Conservation (phyloP, 2,797 vertebrate species). For the Rhinogobio ventralis region DNA sequence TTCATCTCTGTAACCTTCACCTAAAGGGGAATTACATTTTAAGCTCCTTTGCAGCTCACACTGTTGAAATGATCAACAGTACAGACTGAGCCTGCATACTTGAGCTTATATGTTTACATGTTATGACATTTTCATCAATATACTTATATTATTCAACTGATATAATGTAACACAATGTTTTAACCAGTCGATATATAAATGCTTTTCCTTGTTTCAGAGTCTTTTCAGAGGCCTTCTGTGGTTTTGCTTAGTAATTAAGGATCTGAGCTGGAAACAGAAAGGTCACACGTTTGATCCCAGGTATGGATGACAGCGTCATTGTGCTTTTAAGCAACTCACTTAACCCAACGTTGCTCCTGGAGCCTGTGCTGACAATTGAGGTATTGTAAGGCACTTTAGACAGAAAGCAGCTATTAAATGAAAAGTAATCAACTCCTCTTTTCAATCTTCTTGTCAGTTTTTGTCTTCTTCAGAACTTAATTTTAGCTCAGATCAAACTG, state of each 20-base stretch:
- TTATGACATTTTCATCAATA: not conserved
- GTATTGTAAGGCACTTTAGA: slow-evolving; percentile 42
- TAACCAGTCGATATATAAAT: slow-evolving; percentile 1
- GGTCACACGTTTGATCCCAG: slow-evolving; percentile 34
- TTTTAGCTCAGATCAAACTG: slow-evolving; percentile 14
- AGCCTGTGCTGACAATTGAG: slow-evolving; percentile 34
- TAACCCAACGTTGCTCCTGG: slow-evolving; percentile 18
- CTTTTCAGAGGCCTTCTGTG: slow-evolving; percentile 10
- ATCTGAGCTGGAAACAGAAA: slow-evolving; percentile 31
- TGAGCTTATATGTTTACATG: not conserved
- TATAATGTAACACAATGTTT: not conserved
- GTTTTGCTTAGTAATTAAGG: slow-evolving; percentile 27
- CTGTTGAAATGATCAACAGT: slow-evolving; percentile 6
- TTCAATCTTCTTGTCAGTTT: slow-evolving; percentile 41
- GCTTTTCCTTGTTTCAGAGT: slow-evolving; percentile 14
- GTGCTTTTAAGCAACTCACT: slow-evolving; percentile 28
- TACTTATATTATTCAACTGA: not conserved
- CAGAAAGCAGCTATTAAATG: slow-evolving; percentile 36
- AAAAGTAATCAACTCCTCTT: slow-evolving; percentile 50
- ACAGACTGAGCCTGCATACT: not conserved
- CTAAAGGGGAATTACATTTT: slow-evolving; percentile 10
- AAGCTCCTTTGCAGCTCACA: slow-evolving; percentile 14
- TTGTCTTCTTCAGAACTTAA: slow-evolving; percentile 39
- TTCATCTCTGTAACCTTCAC: not conserved
- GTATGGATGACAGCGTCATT: slow-evolving; percentile 42